phyloP scores from a whole-genome alignment of 2,797 vertebrate species.

The Pseudopleuronectes americanus region DNA sequence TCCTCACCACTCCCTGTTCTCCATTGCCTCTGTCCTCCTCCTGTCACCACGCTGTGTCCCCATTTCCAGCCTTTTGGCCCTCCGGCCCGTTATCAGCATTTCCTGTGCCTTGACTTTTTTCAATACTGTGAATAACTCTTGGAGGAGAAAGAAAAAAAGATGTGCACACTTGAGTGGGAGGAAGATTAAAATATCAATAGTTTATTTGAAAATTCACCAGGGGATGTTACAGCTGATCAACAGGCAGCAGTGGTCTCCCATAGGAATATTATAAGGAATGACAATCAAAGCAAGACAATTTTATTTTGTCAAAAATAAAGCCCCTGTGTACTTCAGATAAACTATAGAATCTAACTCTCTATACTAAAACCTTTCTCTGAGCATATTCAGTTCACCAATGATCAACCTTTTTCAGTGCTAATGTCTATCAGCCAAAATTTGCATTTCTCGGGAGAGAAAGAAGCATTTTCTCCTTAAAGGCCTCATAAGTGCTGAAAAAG shows the following conservation, averaged over 20 bases:
- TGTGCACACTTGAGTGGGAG: not conserved
- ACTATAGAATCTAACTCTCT: not conserved
- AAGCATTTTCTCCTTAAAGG: constrained; percentile 11
- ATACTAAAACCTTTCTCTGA: not conserved
- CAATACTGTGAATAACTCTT: not conserved
- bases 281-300: not conserved
- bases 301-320: not conserved
- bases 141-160: not conserved
- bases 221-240: not conserved
- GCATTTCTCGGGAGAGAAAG: constrained; percentile 13
- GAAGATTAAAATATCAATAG: not conserved
- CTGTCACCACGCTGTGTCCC: constrained; percentile 64
- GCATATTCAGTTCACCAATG: not conserved
- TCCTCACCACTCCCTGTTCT: constrained; percentile 6
- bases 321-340: not conserved
- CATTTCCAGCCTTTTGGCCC: constrained; percentile 83
- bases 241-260: no score
- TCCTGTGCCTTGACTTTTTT: constrained; percentile 42
- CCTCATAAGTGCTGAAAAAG: not conserved
- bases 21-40: constrained; percentile 28
- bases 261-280: not conserved
- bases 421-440: not conserved
- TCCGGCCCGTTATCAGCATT: constrained; percentile 64
- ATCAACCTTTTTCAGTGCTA: constrained; percentile 7
- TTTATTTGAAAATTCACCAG: not conserved